phyloP scores from a whole-genome alignment of 2,888 invertebrate genomes.

The Agriopis marginaria region DNA sequence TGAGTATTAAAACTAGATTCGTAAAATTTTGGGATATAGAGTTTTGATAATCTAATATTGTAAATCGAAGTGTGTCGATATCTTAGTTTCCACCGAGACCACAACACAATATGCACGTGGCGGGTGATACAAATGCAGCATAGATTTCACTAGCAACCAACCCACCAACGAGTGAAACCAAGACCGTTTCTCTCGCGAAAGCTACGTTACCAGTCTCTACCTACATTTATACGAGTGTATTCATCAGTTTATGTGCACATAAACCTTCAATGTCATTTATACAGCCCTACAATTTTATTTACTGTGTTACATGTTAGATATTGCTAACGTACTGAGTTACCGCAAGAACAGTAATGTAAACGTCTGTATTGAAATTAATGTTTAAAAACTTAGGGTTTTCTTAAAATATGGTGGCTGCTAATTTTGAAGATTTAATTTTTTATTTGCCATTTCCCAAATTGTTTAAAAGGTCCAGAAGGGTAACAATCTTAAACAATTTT shows the following conservation, averaged over 20 bases:
- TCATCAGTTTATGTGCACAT: slow-evolving; percentile 35
- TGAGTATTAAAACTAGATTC: not conserved
- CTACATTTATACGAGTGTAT: slow-evolving; percentile 36
- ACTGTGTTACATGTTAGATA: slow-evolving; percentile 17
- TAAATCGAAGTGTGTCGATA: not conserved
- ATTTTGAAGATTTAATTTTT: not conserved
- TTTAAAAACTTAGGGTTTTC: not conserved
- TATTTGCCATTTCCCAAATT: not conserved
- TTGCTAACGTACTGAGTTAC: not conserved
- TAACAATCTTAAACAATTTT: not conserved
- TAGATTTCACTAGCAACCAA: slow-evolving; percentile 62
- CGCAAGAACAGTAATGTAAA: slow-evolving; percentile 3
- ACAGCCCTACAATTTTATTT: slow-evolving; percentile 16
- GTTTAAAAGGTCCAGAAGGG: not conserved
- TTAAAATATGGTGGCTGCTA: not conserved
- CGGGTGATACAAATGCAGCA: slow-evolving; percentile 44
- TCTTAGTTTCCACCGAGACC: not conserved
- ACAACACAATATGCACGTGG: not conserved
- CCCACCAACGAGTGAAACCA: slow-evolving; percentile 71
- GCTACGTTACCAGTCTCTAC: slow-evolving; percentile 70
- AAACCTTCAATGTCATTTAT: slow-evolving; percentile 24
- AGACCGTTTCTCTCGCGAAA: slow-evolving; percentile 78
- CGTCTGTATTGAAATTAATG: not conserved
- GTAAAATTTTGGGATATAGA: not conserved
- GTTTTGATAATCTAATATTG: not conserved